These are phyloP conservation scores for Actinia tenebrosa DNA, from an alignment of 64 coral and sea anemone genomes.

Conservation along the genomic window DNA sequence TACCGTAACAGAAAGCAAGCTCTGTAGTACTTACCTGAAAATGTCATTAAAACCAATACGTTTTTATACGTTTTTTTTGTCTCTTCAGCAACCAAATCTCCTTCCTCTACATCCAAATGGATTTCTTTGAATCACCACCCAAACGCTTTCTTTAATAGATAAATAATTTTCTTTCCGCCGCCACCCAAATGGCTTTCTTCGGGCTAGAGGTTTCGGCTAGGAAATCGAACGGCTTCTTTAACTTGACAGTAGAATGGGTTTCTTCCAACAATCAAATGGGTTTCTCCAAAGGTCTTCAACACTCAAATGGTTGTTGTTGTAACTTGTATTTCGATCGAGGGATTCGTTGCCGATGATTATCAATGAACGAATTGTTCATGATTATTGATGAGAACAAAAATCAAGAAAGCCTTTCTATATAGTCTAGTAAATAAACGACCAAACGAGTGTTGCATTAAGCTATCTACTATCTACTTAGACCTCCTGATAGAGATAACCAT, in stretches of 20 bases:
- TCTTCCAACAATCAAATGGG: not conserved
- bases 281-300: not conserved
- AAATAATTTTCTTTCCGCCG: too few relatives aligned
- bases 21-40: not conserved
- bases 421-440: not conserved
- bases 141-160: too few relatives aligned
- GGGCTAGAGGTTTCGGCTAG: too few relatives aligned
- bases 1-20: not conserved
- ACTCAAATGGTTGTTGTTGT: not conserved
- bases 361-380: not conserved
- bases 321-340: not conserved
- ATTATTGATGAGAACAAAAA: slow-evolving; percentile 8
- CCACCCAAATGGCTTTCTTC: too few relatives aligned
- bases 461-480: not conserved
- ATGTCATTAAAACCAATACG: not conserved
- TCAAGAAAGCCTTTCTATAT: not conserved
- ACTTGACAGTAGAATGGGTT: too few relatives aligned
- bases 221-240: not conserved
- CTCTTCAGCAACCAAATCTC: too few relatives aligned
- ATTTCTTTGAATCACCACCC: too few relatives aligned
- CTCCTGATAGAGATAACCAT: not conserved
- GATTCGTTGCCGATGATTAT: not conserved
- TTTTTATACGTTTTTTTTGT: not conserved
- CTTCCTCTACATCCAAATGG: too few relatives aligned
- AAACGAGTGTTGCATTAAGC: slow-evolving; percentile 9